Conservation (phyloP, 1,140 invertebrate species). For the Agrilus planipennis region DNA sequence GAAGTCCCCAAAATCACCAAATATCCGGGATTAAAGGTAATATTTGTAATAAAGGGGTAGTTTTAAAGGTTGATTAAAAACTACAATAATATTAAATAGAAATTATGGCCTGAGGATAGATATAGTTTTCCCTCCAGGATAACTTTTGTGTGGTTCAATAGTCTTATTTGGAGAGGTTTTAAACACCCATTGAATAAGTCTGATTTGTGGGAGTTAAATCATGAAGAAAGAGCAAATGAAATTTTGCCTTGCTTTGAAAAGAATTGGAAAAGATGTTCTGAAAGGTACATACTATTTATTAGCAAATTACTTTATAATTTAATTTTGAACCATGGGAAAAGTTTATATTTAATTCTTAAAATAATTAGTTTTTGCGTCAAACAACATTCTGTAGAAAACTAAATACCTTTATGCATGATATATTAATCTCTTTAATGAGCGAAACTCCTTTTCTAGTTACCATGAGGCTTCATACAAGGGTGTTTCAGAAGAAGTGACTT, state of each 20-base stretch:
- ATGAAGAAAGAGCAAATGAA: conserved; percentile 64
- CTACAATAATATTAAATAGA: conserved; percentile 37
- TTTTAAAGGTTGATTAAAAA: too few species aligned
- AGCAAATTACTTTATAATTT: too few species aligned
- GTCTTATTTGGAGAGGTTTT: conserved; percentile 70
- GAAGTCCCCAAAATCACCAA: conserved; percentile 52
- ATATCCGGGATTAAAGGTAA: conserved; percentile 54
- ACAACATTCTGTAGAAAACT: too few species aligned
- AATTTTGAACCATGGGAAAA: too few species aligned
- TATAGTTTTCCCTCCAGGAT: conserved; percentile 83
- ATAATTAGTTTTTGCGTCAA: too few species aligned
- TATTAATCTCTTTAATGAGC: neutral
- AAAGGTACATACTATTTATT: too few species aligned
- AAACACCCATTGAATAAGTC: conserved; percentile 62
- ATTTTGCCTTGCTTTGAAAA: conserved; percentile 76
- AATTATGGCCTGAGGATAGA: conserved; percentile 73
- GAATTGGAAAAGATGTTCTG: conserved; percentile 58
- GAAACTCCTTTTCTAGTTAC: neutral
- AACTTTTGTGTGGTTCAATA: conserved; percentile 87
- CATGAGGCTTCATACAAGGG: conserved; percentile 45
- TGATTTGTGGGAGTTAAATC: conserved; percentile 85
- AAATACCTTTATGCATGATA: too few species aligned
- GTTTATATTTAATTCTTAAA: too few species aligned
- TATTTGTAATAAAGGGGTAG: too few species aligned
- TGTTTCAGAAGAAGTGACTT: conserved; percentile 21